Conservation (phyloP, 64 coral and sea anemone genomes). For the Pocillopora verrucosa region DNA sequence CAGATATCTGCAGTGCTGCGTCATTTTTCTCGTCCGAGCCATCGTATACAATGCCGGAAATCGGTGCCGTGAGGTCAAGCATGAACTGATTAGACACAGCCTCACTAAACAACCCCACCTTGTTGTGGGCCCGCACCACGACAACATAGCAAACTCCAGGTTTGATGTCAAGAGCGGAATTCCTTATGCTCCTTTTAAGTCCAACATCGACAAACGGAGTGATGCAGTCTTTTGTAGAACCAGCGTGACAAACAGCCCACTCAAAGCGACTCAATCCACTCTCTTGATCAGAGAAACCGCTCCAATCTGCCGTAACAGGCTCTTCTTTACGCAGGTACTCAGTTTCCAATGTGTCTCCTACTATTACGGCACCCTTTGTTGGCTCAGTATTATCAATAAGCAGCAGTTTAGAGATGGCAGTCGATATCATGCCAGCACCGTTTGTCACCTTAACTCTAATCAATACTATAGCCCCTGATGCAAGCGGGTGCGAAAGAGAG, state of each 20-base stretch:
- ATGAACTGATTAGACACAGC: constrained; percentile 53
- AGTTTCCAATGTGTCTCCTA: constrained; percentile 20
- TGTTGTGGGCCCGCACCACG: constrained; percentile 60
- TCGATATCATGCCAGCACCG: constrained; percentile 41
- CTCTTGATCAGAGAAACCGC: constrained; percentile 61
- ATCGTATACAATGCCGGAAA: constrained; percentile 43
- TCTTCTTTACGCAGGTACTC: constrained; percentile 32
- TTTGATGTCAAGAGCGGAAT: constrained; percentile 38
- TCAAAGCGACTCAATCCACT: constrained; percentile 60
- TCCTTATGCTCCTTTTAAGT: constrained; percentile 24
- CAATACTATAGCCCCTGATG: constrained; percentile 42
- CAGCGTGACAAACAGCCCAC: constrained; percentile 44
- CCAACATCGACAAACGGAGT: constrained; percentile 64
- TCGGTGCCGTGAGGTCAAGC: constrained; percentile 21
- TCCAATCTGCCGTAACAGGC: constrained; percentile 44
- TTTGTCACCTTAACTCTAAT: constrained; percentile 51
- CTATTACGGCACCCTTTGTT: constrained; percentile 26
- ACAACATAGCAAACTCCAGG: constrained; percentile 61
- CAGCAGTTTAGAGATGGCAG: constrained; percentile 10
- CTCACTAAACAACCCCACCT: constrained; percentile 37
- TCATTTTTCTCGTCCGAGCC: constrained; percentile 30
- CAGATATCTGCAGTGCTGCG: constrained; percentile 37
- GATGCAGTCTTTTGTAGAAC: constrained; percentile 12
- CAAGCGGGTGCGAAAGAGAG: constrained; percentile 29
- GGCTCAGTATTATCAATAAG: constrained; percentile 64